A percentile compares a stretch with the other conserved stretches of the same genome.
Evolutionary conservation across 1,140 invertebrate species (phyloP).

Genomic region (Mercenaria mercenaria): DNA sequence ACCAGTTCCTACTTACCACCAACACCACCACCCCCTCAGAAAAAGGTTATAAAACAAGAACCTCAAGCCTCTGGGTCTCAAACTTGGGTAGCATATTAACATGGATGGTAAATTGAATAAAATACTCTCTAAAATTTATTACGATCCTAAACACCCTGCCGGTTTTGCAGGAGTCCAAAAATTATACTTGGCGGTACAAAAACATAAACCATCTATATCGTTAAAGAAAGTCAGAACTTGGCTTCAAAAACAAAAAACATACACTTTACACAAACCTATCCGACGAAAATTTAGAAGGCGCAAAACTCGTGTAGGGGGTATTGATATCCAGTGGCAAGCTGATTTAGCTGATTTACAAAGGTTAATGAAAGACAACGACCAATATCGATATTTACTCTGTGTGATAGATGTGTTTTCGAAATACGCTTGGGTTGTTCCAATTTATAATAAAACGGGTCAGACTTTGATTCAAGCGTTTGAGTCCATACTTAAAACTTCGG

Average conservation of each 20-base stretch:
- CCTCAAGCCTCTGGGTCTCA: too few relatives aligned
- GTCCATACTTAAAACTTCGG: background rate
- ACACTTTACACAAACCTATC: background rate
- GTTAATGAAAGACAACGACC: background rate
- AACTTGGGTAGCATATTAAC: background rate
- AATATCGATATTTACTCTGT: constrained; percentile 8
- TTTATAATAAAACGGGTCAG: background rate
- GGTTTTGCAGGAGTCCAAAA: background rate
- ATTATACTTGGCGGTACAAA: background rate
- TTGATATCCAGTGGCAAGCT: constrained; percentile 26
- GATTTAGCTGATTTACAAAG: constrained; percentile 3
- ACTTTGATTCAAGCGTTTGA: background rate
- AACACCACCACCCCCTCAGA: too few relatives aligned
- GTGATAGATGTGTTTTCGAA: background rate
- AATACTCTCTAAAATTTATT: too few relatives aligned
- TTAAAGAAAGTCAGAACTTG: background rate
- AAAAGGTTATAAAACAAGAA: too few relatives aligned
- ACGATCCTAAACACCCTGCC: background rate
- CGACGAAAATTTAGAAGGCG: background rate
- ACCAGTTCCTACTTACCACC: too few relatives aligned
- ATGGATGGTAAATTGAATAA: too few relatives aligned
- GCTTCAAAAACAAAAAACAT: background rate
- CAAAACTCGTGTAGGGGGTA: background rate
- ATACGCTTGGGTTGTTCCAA: background rate
- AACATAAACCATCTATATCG: background rate